Evolutionary conservation across 2,888 invertebrate genomes (phyloP).

Genomic region (Rotaria macrura): DNA sequence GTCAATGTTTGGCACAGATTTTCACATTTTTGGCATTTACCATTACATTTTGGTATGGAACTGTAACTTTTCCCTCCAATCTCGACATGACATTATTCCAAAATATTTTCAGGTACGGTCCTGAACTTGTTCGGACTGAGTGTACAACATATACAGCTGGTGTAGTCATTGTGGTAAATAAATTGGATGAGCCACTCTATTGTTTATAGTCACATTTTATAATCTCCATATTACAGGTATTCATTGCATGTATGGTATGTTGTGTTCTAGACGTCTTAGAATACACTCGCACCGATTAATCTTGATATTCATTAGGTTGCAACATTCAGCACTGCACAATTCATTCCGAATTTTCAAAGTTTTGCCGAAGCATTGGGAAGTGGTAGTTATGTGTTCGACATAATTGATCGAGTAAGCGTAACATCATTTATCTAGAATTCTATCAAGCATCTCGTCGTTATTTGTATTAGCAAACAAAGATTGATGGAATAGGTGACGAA

Average conservation of each 20-base stretch:
- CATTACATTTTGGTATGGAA: neutral
- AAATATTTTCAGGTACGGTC: neutral
- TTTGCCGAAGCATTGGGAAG: constrained; percentile 2
- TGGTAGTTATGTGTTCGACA: neutral
- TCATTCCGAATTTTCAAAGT: neutral
- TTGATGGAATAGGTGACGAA: constrained; percentile 39
- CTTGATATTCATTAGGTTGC: no score
- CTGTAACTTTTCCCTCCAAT: neutral
- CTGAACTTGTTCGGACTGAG: neutral
- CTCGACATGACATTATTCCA: neutral
- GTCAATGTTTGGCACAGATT: neutral
- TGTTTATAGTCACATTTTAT: no score
- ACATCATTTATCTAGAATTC: neutral
- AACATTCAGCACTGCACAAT: constrained; percentile 8
- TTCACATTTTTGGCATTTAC: neutral
- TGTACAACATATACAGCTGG: neutral
- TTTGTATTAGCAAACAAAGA: constrained; percentile 38
- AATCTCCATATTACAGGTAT: neutral
- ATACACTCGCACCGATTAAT: neutral
- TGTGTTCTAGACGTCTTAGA: no score
- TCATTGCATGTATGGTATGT: neutral
- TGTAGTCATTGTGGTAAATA: neutral
- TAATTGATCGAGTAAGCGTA: neutral
- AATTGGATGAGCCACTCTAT: neutral
- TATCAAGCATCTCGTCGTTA: no score